A percentile compares a stretch with the other conserved stretches of the same genome.
These are phyloP conservation scores for Macquaria ambigua DNA, from an alignment of 2,113 vertebrate genomes.

Conservation along the genomic window DNA sequence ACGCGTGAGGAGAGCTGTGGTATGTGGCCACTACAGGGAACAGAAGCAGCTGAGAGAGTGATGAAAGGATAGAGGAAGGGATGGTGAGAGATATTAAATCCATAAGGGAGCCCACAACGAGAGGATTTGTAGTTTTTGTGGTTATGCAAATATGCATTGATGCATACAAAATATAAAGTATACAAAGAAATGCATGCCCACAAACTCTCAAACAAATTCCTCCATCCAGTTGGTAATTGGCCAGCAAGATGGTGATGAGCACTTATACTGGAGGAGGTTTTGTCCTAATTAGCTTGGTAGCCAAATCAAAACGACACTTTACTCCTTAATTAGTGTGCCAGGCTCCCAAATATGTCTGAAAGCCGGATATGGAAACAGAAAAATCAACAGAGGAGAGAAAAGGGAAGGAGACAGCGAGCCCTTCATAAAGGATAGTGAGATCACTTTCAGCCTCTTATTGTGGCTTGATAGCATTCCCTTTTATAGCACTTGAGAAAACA, in stretches of 20 bases:
- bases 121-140: not conserved
- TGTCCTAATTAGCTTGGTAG: conserved; percentile 62
- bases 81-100: not conserved
- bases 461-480: not conserved
- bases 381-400: not conserved
- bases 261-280: conserved; percentile 40
- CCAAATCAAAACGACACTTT: conserved; percentile 61
- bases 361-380: conserved; percentile 13
- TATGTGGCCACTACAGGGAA: not conserved
- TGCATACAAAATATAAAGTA: conserved; percentile 8
- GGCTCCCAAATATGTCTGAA: conserved; percentile 45
- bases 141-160: conserved; percentile 11
- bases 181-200: not conserved
- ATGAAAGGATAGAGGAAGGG: not conserved
- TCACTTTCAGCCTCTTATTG: not conserved
- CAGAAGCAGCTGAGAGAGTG: not conserved
- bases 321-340: conserved; percentile 49
- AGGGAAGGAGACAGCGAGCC: not conserved
- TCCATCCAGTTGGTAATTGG: conserved; percentile 51
- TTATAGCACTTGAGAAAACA: not conserved
- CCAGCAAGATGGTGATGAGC: conserved; percentile 39
- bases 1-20: not conserved
- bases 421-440: not conserved
- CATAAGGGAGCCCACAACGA: not conserved
- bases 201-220: conserved; percentile 25